Evolutionary conservation across 2,113 vertebrate species (phyloP), one percentile per base, ranked within the genome.

Genomic region (Nettapus auritus): DNA sequence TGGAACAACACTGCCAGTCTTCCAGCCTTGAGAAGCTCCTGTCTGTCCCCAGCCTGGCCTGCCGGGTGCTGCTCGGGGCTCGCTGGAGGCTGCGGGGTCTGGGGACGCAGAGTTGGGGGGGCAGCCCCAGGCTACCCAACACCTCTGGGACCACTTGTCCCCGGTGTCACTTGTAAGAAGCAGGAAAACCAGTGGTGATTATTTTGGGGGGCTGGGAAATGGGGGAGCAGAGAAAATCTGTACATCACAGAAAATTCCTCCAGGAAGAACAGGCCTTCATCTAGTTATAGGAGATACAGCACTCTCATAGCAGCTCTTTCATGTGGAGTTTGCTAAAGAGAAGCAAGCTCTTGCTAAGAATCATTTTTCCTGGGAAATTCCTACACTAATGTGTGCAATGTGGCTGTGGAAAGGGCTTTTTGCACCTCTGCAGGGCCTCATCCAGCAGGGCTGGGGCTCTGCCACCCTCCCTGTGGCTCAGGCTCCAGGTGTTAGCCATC

Each of bases 1-100:
- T 75, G 68, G 93, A 97, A 97, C 96, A 98, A 96, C 88, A 94
- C 82, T n/a, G n/a, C 74, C 85, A 97, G 81, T 97, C 94, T 97
- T 94, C 2, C 0, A 46, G 89, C 60, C 64, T 68, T 46, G 63
- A 95, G 93, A 88, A 91, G 73, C 88, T 94, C 71, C 34, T n/a
- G 34, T 78, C 71, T 87, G 81, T 87, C 62, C 50, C 71, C 40
- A 50, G n/a, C 52, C 36, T 52, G 60, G 82, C 38, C 57, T 70
- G 88, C 75, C 82, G 36, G 84, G 94, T 3, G 21, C 66, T 88
- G 88, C 81, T 88, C 55, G 34, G 77, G 34, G 62, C 82, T 86
- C 0, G 0, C 44, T 0, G 2, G 69, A 55, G 92, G 60, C 87
- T 9, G 84, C 0, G 12, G 91, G 89, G 55, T 22, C 13, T 0